Evolutionary conservation across 2,113 vertebrate species (phyloP).

Genomic region (Entosphenus tridentatus): DNA sequence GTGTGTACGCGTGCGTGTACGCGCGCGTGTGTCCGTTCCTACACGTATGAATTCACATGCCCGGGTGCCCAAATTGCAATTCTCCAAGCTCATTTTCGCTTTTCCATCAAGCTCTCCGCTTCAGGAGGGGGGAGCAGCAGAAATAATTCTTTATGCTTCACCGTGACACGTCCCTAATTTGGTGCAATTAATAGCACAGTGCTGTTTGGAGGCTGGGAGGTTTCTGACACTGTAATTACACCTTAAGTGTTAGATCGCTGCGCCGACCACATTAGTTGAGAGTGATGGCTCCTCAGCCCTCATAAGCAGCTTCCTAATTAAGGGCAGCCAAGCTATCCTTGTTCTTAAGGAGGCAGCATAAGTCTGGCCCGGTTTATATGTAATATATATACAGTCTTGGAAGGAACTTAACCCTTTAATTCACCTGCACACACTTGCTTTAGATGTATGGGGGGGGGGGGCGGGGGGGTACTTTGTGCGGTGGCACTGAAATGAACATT

Average conservation of each 20-base stretch:
- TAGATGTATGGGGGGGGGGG: no score
- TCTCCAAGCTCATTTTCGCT: neutral
- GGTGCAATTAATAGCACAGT: slow-evolving; percentile 5
- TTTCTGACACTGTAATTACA: slow-evolving; percentile 3
- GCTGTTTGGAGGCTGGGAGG: slow-evolving; percentile 4
- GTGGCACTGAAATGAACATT: no score
- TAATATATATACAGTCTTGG: no score
- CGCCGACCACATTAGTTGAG: neutral
- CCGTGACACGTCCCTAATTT: slow-evolving; percentile 4
- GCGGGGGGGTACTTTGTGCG: no score
- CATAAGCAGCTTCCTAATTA: slow-evolving; percentile 4
- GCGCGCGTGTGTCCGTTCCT: neutral
- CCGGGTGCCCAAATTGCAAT: neutral
- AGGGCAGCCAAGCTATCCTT: slow-evolving; percentile 2
- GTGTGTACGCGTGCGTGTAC: neutral
- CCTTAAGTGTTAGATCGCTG: slow-evolving; percentile 4
- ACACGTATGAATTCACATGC: neutral
- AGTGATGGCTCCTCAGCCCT: slow-evolving; percentile 4
- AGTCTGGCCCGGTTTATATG: no score
- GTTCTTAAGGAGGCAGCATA: neutral
- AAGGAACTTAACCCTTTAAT: no score
- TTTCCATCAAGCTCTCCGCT: neutral
- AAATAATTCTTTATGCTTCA: slow-evolving; percentile 1
- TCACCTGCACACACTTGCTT: no score
- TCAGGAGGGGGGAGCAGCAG: neutral